These are phyloP conservation scores for Orchestes rusci DNA, from an alignment of 2,888 invertebrate genomes.

Conservation along the genomic window DNA sequence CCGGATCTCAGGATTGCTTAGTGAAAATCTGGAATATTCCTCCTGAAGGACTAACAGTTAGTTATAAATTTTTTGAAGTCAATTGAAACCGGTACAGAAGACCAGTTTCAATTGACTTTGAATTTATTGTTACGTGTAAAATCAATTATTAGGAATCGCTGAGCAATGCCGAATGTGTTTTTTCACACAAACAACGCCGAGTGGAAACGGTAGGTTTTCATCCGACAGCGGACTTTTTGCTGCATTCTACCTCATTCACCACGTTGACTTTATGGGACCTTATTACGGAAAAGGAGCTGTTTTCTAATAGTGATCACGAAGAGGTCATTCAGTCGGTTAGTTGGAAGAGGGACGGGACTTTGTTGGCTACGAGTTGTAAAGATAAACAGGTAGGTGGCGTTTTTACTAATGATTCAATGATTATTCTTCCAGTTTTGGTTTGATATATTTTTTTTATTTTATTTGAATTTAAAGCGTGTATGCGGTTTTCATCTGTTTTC, in stretches of 20 bases:
- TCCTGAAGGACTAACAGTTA: slow-evolving; percentile 56
- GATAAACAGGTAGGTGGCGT: slow-evolving; percentile 75
- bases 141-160: slow-evolving; percentile 61
- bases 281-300: slow-evolving; percentile 70
- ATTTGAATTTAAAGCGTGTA: too few relatives aligned
- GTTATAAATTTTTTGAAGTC: slow-evolving; percentile 7
- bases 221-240: slow-evolving; percentile 81
- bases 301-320: slow-evolving; percentile 61
- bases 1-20: slow-evolving; percentile 82
- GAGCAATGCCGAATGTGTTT: slow-evolving; percentile 70
- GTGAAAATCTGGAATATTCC: slow-evolving; percentile 90
- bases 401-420: too few relatives aligned
- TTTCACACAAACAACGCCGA: slow-evolving; percentile 75
- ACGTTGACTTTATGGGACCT: slow-evolving; percentile 83
- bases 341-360: slow-evolving; percentile 83
- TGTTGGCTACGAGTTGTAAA: slow-evolving; percentile 81
- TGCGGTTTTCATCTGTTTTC: too few relatives aligned
- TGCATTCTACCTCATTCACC: slow-evolving; percentile 78
- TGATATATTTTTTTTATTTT: too few relatives aligned
- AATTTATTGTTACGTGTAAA: too few relatives aligned
- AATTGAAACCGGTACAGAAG: not conserved
- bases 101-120: not conserved
- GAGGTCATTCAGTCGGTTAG: slow-evolving; percentile 85
- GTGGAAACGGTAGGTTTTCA: slow-evolving; percentile 90
- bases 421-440: too few relatives aligned